A percentile compares a stretch with the other conserved stretches of the same genome.
phyloP scores from a whole-genome alignment of 92 coral and sea anemone genomes.

The Montipora capitata region DNA sequence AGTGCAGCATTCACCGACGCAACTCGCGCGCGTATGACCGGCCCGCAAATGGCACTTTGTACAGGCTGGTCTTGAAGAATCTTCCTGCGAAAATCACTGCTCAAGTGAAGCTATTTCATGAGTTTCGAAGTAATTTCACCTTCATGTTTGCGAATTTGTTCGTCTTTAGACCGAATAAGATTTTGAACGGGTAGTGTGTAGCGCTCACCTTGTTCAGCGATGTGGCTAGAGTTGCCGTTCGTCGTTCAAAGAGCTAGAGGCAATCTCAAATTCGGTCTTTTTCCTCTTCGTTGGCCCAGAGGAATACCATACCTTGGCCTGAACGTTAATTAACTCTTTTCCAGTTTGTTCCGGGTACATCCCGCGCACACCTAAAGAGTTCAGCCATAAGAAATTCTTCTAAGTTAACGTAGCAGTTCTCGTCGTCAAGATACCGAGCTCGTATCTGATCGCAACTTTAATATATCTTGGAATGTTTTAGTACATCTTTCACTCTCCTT shows the following conservation, averaged over 20 bases:
- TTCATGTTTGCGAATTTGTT: conserved; percentile 50
- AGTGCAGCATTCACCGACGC: conserved; percentile 38
- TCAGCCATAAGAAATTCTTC: conserved; percentile 20
- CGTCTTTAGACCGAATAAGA: conserved; percentile 46
- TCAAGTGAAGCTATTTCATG: conserved; percentile 40
- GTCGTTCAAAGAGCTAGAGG: conserved; percentile 11
- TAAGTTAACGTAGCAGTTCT: conserved; percentile 30
- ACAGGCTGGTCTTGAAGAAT: conserved; percentile 59
- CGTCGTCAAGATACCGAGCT: conserved; percentile 30
- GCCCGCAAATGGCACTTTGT: conserved; percentile 59
- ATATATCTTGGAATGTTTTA: conserved; percentile 19
- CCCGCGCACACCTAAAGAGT: conserved; percentile 25
- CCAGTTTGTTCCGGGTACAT: conserved; percentile 49
- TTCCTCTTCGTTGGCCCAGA: conserved; percentile 43
- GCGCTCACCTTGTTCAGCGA: conserved; percentile 12
- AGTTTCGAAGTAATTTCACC: conserved; percentile 21
- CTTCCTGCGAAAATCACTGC: conserved; percentile 41
- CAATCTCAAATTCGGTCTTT: conserved; percentile 17
- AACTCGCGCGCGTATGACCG: conserved; percentile 58
- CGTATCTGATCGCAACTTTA: conserved; percentile 26
- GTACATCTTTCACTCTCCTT: not conserved
- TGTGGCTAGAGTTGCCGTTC: conserved; percentile 12
- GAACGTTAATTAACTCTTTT: conserved; percentile 51
- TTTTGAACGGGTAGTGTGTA: conserved; percentile 48
- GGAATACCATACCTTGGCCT: conserved; percentile 63